Evolutionary conservation across 2,113 vertebrate genomes (phyloP).

Genomic region (Apus apus): DNA sequence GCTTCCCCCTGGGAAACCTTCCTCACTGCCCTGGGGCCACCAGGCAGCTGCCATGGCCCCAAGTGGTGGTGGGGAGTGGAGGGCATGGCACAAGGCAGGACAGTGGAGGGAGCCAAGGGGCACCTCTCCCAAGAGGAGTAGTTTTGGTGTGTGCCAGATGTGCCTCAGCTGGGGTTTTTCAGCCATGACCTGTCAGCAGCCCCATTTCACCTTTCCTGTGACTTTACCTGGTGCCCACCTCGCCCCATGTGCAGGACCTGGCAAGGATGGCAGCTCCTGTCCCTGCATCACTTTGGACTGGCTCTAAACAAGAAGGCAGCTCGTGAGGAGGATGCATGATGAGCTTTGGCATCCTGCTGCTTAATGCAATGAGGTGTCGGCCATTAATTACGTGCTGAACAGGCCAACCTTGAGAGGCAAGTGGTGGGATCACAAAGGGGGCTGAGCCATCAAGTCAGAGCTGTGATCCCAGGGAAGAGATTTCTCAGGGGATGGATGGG

Average conservation of each 20-base stretch:
- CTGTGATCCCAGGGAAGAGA: fast-evolving
- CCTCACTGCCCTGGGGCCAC: not conserved
- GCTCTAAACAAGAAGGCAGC: not conserved
- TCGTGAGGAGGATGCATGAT: fast-evolving
- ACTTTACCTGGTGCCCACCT: not conserved
- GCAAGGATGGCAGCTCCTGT: not conserved
- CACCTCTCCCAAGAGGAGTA: not conserved
- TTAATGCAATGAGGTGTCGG: not conserved
- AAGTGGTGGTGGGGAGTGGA: not conserved
- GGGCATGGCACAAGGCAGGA: not conserved
- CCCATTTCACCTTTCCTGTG: fast-evolving
- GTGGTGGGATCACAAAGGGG: fast-evolving
- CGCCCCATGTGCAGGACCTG: fast-evolving
- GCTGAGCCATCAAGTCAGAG: not conserved
- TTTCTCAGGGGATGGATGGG: not conserved
- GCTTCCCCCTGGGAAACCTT: not conserved
- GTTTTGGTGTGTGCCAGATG: fast-evolving
- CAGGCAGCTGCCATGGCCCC: no score
- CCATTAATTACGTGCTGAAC: not conserved
- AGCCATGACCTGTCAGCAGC: not conserved
- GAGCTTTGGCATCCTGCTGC: not conserved
- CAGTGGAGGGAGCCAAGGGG: fast-evolving
- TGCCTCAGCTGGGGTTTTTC: not conserved
- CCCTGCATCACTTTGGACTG: not conserved
- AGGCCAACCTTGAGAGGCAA: not conserved